These are phyloP conservation scores for Entomobrya proxima DNA, from an alignment of 2,888 invertebrate genomes.

Conservation along the genomic window DNA sequence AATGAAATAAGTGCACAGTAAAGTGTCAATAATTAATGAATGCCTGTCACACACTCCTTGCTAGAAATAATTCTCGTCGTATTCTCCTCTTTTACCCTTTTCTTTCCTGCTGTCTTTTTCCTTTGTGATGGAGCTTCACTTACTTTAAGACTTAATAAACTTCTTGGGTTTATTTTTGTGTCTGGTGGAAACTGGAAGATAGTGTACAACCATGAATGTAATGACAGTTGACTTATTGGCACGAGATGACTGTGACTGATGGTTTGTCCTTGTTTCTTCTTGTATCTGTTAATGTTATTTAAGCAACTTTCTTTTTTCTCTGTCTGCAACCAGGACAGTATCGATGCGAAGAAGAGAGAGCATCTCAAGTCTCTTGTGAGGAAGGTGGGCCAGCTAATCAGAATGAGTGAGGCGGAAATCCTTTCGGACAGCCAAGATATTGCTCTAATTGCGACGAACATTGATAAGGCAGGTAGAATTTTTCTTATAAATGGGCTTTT, in stretches of 20 bases:
- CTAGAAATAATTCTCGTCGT: neutral
- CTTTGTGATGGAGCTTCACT: neutral
- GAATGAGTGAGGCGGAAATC: slow-evolving; percentile 68
- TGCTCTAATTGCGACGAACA: slow-evolving; percentile 64
- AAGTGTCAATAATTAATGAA: slow-evolving; percentile 56
- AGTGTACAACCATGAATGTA: too few relatives aligned
- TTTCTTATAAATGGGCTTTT: slow-evolving; percentile 11
- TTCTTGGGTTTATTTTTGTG: too few relatives aligned
- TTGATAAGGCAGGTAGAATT: slow-evolving; percentile 71
- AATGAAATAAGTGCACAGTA: slow-evolving; percentile 22
- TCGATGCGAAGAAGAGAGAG: slow-evolving; percentile 70
- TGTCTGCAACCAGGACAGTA: slow-evolving; percentile 64
- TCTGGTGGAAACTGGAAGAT: too few relatives aligned
- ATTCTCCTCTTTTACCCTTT: slow-evolving; percentile 6
- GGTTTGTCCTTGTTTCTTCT: neutral
- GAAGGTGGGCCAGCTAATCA: slow-evolving; percentile 67
- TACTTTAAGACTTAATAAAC: neutral
- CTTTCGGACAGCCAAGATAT: slow-evolving; percentile 65
- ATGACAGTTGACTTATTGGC: slow-evolving; percentile 16
- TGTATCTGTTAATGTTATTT: neutral
- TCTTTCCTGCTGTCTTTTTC: neutral
- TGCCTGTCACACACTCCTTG: slow-evolving; percentile 32
- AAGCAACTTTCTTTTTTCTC: neutral
- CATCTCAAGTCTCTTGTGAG: slow-evolving; percentile 66
- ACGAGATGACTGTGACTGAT: slow-evolving; percentile 16